A percentile compares a stretch with the other conserved stretches of the same genome.
Evolutionary conservation across 2,797 vertebrate genomes (phyloP).

Genomic region (Eulemur rubriventer): DNA sequence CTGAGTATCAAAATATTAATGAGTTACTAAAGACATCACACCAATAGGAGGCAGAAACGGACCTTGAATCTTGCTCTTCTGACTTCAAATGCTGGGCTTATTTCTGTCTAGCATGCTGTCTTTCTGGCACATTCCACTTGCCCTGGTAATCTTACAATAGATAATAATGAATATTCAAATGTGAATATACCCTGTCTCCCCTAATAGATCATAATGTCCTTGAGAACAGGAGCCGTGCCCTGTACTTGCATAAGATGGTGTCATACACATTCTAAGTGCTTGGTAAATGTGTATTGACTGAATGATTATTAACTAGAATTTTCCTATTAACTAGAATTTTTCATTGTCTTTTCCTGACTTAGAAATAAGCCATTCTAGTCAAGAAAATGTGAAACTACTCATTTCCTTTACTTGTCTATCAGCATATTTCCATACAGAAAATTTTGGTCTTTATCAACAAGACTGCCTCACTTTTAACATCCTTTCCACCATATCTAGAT

Average conservation of each 20-base stretch:
- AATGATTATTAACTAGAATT: background rate
- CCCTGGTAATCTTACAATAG: background rate
- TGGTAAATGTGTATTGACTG: background rate
- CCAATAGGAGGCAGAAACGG: background rate
- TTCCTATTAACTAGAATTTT: background rate
- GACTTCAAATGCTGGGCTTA: background rate
- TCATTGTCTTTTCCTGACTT: background rate
- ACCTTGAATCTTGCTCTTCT: background rate
- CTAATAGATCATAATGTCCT: background rate
- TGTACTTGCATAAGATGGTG: background rate
- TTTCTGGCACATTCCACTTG: background rate
- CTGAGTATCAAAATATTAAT: background rate
- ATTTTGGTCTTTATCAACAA: background rate
- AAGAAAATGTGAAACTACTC: background rate
- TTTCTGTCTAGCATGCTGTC: background rate
- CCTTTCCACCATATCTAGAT: background rate
- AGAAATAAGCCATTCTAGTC: background rate
- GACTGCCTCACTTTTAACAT: background rate
- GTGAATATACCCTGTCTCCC: background rate
- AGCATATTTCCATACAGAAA: background rate
- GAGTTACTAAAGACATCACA: background rate
- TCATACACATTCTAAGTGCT: background rate
- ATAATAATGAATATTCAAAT: slow-evolving; percentile 24
- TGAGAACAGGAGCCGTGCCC: background rate
- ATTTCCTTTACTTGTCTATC: background rate